A percentile compares a stretch with the other conserved stretches of the same genome.
Conservation (phyloP, 2,113 vertebrate genomes). For the Neopipo cinnamomea region DNA sequence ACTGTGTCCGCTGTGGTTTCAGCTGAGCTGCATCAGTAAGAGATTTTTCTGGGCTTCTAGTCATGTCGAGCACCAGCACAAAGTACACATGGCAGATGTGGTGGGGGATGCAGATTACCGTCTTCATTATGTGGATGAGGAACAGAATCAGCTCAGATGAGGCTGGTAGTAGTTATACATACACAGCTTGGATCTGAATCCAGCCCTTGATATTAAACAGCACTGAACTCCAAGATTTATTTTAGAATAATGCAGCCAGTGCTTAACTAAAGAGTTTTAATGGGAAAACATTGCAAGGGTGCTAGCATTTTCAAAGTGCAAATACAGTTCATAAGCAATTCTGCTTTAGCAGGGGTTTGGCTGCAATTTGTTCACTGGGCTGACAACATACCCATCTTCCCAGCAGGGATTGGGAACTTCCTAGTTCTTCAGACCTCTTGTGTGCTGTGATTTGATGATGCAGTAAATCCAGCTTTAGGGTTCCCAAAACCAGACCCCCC, state of each 20-base stretch:
- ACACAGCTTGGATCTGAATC: not conserved
- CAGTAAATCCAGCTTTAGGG: not conserved
- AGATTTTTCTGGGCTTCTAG: not conserved
- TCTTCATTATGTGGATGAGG: not conserved
- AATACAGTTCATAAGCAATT: not conserved
- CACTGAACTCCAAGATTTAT: not conserved
- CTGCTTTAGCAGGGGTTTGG: not conserved
- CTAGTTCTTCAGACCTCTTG: not conserved
- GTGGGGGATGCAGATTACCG: not conserved
- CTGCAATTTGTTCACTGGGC: not conserved
- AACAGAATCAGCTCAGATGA: too few relatives aligned
- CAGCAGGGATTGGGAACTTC: not conserved
- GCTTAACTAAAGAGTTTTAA: not conserved
- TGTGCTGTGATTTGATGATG: not conserved
- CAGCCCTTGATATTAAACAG: not conserved
- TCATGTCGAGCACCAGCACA: not conserved
- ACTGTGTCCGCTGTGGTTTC: not conserved
- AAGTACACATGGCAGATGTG: not conserved
- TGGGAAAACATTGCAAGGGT: not conserved
- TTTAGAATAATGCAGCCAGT: not conserved
- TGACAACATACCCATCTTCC: not conserved
- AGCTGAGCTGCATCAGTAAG: not conserved
- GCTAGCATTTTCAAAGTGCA: not conserved
- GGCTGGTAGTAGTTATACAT: not conserved
- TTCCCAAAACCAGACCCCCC: not conserved